Conservation (phyloP, 2,797 vertebrate species). For the Delichon dasypus region DNA sequence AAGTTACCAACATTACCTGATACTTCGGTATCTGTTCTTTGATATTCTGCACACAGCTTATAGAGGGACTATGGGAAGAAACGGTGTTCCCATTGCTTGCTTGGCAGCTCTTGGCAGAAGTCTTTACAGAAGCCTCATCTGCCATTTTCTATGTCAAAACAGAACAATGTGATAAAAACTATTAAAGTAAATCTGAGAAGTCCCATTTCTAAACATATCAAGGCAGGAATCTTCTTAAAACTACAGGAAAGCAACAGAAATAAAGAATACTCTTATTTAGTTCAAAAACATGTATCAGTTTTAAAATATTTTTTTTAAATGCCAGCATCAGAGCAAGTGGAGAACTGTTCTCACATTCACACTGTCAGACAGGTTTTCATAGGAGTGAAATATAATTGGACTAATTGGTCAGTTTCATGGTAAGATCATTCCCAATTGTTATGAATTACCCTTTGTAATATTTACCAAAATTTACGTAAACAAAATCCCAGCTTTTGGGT, state of each 20-base stretch:
- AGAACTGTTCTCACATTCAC: background rate
- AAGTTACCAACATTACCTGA: constrained; percentile 70
- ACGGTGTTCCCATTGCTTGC: constrained; percentile 34
- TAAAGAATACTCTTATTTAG: background rate
- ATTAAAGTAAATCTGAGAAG: background rate
- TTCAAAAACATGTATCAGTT: background rate
- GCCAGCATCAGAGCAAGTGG: background rate
- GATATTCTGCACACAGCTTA: constrained; percentile 30
- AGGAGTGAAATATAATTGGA: background rate
- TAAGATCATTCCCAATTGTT: background rate
- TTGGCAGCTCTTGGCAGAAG: constrained; percentile 66
- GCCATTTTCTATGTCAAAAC: constrained; percentile 64
- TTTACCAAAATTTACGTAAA: background rate
- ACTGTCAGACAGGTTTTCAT: background rate
- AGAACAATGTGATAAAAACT: background rate
- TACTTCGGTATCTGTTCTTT: constrained; percentile 79
- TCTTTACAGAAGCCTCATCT: constrained; percentile 69
- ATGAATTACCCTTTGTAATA: background rate
- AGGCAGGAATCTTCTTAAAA: background rate
- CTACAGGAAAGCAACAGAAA: background rate
- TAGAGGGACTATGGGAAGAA: constrained; percentile 49
- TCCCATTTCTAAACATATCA: background rate
- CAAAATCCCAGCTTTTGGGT: background rate
- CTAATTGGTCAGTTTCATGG: background rate
- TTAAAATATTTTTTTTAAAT: background rate